Percentiles rank a stretch among this genome's conserved stretches.
Conservation (phyloP, 2,797 vertebrate genomes). For the Antrozous pallidus region DNA sequence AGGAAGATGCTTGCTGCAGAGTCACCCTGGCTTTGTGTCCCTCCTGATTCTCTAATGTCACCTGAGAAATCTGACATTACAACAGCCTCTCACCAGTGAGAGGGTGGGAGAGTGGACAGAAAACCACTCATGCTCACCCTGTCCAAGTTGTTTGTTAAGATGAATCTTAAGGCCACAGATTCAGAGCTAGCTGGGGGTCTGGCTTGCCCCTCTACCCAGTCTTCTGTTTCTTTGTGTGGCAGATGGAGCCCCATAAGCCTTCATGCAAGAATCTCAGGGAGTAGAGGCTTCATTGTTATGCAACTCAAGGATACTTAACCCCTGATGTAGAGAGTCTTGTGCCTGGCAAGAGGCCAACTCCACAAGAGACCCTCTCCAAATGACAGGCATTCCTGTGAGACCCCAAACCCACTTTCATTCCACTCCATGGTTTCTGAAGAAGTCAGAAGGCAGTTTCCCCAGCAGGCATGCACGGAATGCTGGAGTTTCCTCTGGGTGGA, state of each 20-base stretch:
- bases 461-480: not conserved
- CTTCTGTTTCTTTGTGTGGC: not conserved
- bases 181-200: not conserved
- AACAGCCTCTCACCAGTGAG: not conserved
- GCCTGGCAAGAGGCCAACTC: not conserved
- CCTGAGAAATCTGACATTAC: not conserved
- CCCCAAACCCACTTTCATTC: rapidly evolving
- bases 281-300: not conserved
- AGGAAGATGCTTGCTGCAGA: not conserved
- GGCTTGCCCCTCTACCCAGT: not conserved
- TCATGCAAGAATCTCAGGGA: not conserved
- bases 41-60: not conserved
- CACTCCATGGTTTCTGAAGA: not conserved
- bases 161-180: not conserved
- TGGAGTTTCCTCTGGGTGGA: not conserved
- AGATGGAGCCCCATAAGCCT: not conserved
- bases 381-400: not conserved
- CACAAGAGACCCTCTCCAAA: not conserved
- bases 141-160: not conserved
- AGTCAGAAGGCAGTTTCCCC: not conserved
- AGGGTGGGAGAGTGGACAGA: not conserved
- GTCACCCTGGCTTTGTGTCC: not conserved
- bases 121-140: not conserved
- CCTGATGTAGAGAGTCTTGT: not conserved
- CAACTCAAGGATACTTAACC: not conserved